Base-by-base conservation (phyloP, 2,797 vertebrate genomes). In the Neosilurus hyrtlii region DNA sequence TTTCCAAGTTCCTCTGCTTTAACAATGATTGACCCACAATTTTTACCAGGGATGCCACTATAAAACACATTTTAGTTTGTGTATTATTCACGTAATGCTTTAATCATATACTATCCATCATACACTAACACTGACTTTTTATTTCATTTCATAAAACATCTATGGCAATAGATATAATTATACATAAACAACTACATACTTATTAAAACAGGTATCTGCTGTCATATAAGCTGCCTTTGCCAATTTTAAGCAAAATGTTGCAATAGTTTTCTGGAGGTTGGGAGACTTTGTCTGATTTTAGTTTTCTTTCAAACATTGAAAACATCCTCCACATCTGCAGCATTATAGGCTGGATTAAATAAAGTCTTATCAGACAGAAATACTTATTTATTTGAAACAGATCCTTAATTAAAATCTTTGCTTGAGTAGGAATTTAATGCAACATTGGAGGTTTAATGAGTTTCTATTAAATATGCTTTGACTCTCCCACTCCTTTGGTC, bases 1-100 rank as follows among this genome's bases (percentile, higher is more conserved):
- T 97, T 98, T 87, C 94, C 95, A 73, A 99, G 91, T 81, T 99
- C 97, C 76, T 99, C 97, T 75, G 96, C 97, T 91, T 96, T 96
- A 83, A 98, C 93, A 30, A 97, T 96, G 89, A 97, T 93, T 5
- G 92, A 96, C 80, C 97, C 97, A 90, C 97, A 99, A 86, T 96
- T 96, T 89, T 94, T 96, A 72, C 96, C 95, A 49, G 96, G 96
- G 85, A 96, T 96, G 79, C 97, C 97, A 75, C 97, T 98, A 81
- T 77, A 90, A 92, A 56, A 91, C 87, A 79, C 86, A 73, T 65
- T 8, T 51, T 56, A 75, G 14, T 30, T 54, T n/a, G 7, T 67
- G 1, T 63, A 76, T 24, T 14, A 52, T 51, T 76, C 22, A 6
- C 14, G 30, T 30, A 74, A 49, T 26, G 6, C 1, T 80, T 20